A percentile compares a stretch with the other conserved stretches of the same genome.
These are phyloP conservation scores for Aselliscus stoliczkanus DNA, from an alignment of 2,797 vertebrate species.

Conservation along the genomic window DNA sequence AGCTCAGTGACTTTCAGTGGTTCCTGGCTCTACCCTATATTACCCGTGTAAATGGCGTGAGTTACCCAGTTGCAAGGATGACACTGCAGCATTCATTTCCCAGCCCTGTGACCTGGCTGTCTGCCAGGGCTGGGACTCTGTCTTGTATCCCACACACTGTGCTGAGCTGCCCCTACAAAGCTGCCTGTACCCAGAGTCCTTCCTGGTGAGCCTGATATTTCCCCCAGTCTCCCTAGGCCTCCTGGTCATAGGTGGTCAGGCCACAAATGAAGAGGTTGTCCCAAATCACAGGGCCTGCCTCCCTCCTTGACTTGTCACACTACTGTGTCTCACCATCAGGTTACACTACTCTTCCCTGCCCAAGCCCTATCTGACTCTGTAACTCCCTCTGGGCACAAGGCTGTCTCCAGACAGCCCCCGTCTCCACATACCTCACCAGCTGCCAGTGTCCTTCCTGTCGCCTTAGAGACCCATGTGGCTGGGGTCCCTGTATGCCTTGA, in stretches of 20 bases:
- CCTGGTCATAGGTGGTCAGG: neutral
- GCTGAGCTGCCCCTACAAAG: neutral
- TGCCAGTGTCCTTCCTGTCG: neutral
- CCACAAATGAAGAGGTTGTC: neutral
- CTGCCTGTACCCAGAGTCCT: neutral
- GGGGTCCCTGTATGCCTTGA: neutral
- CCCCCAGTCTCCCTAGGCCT: neutral
- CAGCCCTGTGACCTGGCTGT: neutral
- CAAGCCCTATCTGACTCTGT: neutral
- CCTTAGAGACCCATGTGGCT: neutral
- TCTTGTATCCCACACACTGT: neutral
- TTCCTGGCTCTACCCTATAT: neutral
- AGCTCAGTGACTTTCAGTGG: neutral
- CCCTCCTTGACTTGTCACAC: neutral
- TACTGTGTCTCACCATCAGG: neutral
- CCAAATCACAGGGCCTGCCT: neutral
- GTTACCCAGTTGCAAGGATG: neutral
- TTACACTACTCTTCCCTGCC: neutral
- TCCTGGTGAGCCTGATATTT: neutral
- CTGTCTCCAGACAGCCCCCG: no score
- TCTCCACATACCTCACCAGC: neutral
- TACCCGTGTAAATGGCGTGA: accelerated
- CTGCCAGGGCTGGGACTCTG: neutral
- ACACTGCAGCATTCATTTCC: neutral
- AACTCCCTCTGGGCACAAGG: neutral